Percentiles rank a stretch among this genome's conserved stretches.
Conservation (phyloP, 2,797 vertebrate species). For the Antrozous pallidus region DNA sequence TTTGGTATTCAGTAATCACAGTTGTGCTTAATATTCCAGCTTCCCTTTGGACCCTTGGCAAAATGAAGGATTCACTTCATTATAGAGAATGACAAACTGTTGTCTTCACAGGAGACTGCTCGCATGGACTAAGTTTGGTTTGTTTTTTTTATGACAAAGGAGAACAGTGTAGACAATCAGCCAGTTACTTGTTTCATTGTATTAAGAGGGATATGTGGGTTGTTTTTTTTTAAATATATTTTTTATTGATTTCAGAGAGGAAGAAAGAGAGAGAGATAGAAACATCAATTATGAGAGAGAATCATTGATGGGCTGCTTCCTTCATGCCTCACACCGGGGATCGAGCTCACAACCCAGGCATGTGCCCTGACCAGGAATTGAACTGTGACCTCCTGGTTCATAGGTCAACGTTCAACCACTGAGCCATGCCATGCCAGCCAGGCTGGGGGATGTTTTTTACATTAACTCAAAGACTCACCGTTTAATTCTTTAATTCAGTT, state of each 20-base stretch:
- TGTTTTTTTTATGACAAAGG: not conserved
- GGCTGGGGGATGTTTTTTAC: not conserved
- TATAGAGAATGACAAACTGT: not conserved
- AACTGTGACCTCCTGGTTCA: too few species aligned
- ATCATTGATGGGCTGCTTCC: too few species aligned
- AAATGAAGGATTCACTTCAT: not conserved
- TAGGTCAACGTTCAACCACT: not conserved
- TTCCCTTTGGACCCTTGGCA: not conserved
- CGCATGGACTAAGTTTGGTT: not conserved
- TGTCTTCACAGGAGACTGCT: not conserved
- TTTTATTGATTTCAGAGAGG: not conserved
- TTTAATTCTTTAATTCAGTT: constrained; percentile 12
- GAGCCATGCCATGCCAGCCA: not conserved
- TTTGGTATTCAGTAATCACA: not conserved
- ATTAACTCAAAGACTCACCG: not conserved
- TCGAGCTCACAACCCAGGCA: too few species aligned
- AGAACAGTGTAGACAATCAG: not conserved
- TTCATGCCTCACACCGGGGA: too few species aligned
- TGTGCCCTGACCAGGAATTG: too few species aligned
- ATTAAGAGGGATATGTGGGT: not conserved
- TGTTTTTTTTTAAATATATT: not conserved
- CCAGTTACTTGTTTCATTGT: not conserved
- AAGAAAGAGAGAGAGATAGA: too few species aligned
- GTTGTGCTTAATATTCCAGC: not conserved
- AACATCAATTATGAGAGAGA: too few species aligned